A percentile compares a stretch with the other conserved stretches of the same genome.
These are phyloP conservation scores for Potamilus streckersoni DNA, from an alignment of 1,140 invertebrate genomes.

Conservation along the genomic window DNA sequence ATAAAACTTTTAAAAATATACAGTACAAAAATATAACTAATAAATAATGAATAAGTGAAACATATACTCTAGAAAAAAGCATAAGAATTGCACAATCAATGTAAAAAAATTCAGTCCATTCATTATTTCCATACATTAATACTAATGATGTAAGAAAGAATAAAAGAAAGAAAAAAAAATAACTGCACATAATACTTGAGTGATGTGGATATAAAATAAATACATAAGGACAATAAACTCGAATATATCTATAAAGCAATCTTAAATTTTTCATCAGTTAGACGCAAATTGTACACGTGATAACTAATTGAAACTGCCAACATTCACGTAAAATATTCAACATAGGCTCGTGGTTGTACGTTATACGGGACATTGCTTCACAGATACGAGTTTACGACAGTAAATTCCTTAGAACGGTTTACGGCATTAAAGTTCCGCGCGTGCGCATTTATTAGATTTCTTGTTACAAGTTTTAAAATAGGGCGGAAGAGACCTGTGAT, in stretches of 20 bases:
- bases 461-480: conserved; percentile 35
- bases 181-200: background rate
- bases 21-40: too few relatives aligned
- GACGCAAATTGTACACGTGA: background rate
- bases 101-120: too few relatives aligned
- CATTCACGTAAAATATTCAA: background rate
- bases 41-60: too few relatives aligned
- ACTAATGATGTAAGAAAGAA: background rate
- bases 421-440: conserved; percentile 14
- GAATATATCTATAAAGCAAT: background rate
- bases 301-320: background rate
- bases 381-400: background rate
- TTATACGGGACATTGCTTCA: background rate
- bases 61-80: too few relatives aligned
- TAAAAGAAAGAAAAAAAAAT: background rate
- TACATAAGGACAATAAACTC: background rate
- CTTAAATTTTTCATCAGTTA: background rate
- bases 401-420: background rate
- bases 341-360: background rate
- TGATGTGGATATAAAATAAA: background rate
- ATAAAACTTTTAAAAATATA: too few relatives aligned
- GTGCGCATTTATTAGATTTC: conserved; percentile 31
- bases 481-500: conserved; percentile 24
- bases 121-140: background rate
- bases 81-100: too few relatives aligned